phyloP scores from a whole-genome alignment of 1,140 invertebrate species.

The Parapsyche elsis region DNA sequence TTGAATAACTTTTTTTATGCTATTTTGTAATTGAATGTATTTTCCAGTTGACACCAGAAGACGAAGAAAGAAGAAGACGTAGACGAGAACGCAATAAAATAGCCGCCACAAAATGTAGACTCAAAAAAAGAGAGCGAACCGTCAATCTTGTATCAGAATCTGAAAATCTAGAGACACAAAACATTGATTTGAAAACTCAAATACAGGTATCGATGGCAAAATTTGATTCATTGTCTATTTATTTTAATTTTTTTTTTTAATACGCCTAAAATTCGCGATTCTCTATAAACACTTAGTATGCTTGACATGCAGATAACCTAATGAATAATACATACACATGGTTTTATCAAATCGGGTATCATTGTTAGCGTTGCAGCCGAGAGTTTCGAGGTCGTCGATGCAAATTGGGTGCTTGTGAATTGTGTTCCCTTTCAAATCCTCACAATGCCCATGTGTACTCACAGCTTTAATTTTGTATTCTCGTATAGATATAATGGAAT shows the following conservation, averaged over 20 bases:
- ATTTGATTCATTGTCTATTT: no score
- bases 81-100: constrained; percentile 93
- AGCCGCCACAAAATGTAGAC: constrained; percentile 93
- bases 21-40: constrained; percentile 5
- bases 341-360: constrained; percentile 49
- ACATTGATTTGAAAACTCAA: constrained; percentile 84
- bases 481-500: background rate
- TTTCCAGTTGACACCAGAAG: constrained; percentile 86
- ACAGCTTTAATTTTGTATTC: background rate
- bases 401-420: constrained; percentile 36
- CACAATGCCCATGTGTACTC: constrained; percentile 37
- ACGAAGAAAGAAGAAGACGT: constrained; percentile 85
- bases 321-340: constrained; percentile 36
- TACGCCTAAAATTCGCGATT: background rate
- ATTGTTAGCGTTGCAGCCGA: constrained; percentile 40
- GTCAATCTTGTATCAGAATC: constrained; percentile 88
- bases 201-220: constrained; percentile 72
- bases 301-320: constrained; percentile 18
- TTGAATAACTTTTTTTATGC: background rate
- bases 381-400: constrained; percentile 44
- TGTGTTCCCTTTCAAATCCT: constrained; percentile 39
- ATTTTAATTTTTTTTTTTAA: background rate
- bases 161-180: constrained; percentile 86
- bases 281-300: background rate
- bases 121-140: constrained; percentile 93